Evolutionary conservation across 2,113 vertebrate genomes (phyloP).

Genomic region (Tetrax tetrax): DNA sequence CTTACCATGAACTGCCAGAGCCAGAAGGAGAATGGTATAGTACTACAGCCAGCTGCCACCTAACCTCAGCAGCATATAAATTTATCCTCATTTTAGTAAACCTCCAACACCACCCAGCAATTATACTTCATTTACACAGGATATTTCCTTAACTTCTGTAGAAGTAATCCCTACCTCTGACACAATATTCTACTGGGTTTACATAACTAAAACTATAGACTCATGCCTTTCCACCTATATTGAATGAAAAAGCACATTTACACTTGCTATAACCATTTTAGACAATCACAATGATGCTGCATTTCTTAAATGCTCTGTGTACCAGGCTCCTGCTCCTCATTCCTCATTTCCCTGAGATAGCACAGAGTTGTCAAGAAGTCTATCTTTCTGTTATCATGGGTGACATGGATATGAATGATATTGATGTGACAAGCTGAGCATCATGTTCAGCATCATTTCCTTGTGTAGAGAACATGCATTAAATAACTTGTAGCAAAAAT

Average conservation of each 20-base stretch:
- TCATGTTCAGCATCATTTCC: not conserved
- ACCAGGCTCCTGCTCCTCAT: rapidly evolving
- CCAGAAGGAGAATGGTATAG: not conserved
- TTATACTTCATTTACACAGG: not conserved
- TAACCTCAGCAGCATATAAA: not conserved
- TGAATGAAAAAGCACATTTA: not conserved
- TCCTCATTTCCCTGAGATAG: not conserved
- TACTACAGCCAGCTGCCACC: not conserved
- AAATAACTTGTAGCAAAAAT: not conserved
- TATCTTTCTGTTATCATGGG: constrained; percentile 18
- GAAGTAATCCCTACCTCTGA: not conserved
- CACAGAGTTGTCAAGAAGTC: not conserved
- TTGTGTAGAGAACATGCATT: not conserved
- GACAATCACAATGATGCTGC: not conserved
- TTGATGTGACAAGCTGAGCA: constrained; percentile 19
- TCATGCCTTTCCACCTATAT: not conserved
- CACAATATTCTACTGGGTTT: not conserved
- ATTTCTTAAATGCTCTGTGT: not conserved
- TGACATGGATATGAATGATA: constrained; percentile 6
- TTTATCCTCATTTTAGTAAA: not conserved
- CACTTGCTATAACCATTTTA: not conserved
- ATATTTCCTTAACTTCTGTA: not conserved
- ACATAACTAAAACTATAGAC: not conserved
- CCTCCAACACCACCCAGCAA: not conserved
- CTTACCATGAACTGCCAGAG: not conserved